These are phyloP conservation scores for Nannoperca obscura DNA, from an alignment of 2,797 vertebrate species.

Conservation along the genomic window DNA sequence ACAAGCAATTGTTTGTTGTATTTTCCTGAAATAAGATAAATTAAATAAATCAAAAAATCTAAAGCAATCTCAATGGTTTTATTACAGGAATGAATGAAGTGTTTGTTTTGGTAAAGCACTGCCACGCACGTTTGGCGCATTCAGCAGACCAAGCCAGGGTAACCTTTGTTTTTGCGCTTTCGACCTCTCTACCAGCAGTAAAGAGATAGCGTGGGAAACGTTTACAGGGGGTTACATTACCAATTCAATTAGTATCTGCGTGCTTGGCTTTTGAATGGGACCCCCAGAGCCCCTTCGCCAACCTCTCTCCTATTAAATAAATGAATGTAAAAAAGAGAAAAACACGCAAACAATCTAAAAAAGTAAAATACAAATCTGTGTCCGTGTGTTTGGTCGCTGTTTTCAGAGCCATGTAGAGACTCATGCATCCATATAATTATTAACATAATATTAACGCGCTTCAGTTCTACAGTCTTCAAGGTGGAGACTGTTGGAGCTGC, in stretches of 20 bases:
- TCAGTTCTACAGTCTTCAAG: neutral
- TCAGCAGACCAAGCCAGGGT: constrained; percentile 23
- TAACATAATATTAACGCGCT: constrained; percentile 11
- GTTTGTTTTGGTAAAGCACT: neutral
- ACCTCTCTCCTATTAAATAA: neutral
- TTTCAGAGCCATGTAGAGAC: neutral
- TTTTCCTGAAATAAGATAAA: constrained; percentile 14
- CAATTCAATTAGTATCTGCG: constrained; percentile 62
- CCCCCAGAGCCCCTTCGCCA: constrained; percentile 1
- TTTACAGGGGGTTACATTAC: constrained; percentile 57
- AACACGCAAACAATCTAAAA: neutral
- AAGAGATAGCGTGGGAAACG: constrained; percentile 69
- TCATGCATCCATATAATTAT: constrained; percentile 30
- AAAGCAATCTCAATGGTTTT: neutral
- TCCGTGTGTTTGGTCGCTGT: too few species aligned
- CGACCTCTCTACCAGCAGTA: constrained; percentile 46
- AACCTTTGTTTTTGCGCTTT: constrained; percentile 42
- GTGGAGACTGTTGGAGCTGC: constrained; percentile 49
- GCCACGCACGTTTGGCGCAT: constrained; percentile 11
- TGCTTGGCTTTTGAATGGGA: constrained; percentile 11
- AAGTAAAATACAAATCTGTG: neutral
- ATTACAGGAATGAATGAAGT: neutral
- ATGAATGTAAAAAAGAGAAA: neutral
- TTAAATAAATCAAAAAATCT: neutral
- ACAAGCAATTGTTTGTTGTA: neutral